Evolutionary conservation across 2,113 vertebrate species (phyloP), one percentile per base, ranked within the genome.

Genomic region (Stigmatopora argus): DNA sequence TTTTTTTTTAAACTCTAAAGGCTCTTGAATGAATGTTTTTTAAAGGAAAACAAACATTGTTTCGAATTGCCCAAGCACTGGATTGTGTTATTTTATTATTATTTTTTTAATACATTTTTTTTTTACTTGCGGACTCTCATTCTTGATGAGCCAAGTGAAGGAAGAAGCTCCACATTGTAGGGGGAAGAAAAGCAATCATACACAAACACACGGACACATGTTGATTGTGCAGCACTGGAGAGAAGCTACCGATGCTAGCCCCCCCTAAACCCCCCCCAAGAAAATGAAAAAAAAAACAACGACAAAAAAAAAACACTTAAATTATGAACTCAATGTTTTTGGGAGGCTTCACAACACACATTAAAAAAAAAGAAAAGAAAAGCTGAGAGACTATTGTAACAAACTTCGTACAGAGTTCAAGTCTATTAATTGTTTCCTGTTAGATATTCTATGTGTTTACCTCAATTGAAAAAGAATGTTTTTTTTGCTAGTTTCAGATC

Each of bases 391-490:
- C 94, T 95, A 97, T 95, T 98, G 97, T 99, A 97, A 96, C 94
- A 97, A 89, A 97, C 95, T 97, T 95, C 95, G 94, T 97, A 96
- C 96, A 99, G 95, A 99, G 95, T 98, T 96, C 90, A 83, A 56
- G 94, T 98, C 95, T 97, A 97, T 98, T 96, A 98, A 96, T 97
- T 98, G 96, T 99, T 98, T 95, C 97, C 96, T 99, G 97, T 99
- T 99, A 98, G 96, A 99, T 99, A 99, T 99, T 99, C 95, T 98
- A 97, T 99, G 97, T 99, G 96, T 99, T 98, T 99, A 98, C 96
- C 97, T 98, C 96, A 98, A 99, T 94, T 98, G 94, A 98, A 97
- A 96, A 98, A 95, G 94, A 98, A 98, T 97, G 95, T 98, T 99
- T 61, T 31, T 31, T 97, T 97, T 99, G 95, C 96, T 99, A 98